Percentiles rank a stretch among this genome's conserved stretches.
Evolutionary conservation across 2,888 invertebrate genomes (phyloP).

Genomic region (Rhogogaster chlorosoma): DNA sequence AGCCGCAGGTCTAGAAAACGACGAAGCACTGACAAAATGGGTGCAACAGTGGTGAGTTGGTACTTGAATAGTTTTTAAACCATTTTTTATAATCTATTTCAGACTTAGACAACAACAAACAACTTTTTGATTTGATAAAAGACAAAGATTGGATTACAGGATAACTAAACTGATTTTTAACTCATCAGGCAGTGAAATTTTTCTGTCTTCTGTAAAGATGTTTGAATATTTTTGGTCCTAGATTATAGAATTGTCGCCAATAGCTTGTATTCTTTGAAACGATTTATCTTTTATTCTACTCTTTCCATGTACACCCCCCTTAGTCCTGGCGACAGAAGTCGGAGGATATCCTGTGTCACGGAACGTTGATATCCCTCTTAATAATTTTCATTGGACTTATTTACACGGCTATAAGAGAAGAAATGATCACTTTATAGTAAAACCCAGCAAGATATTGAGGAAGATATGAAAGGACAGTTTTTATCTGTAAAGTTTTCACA

Average conservation of each 20-base stretch:
- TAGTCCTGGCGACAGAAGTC: slow-evolving; percentile 72
- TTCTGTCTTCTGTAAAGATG: neutral
- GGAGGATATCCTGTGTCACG: slow-evolving; percentile 69
- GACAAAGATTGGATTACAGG: neutral
- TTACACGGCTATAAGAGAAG: slow-evolving; percentile 65
- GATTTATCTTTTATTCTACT: neutral
- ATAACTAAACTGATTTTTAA: neutral
- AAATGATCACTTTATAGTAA: slow-evolving; percentile 55
- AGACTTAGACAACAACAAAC: neutral
- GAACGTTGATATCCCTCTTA: slow-evolving; percentile 70
- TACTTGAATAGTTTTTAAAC: slow-evolving; percentile 59
- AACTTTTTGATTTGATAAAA: neutral
- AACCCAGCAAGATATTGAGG: neutral
- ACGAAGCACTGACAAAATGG: slow-evolving; percentile 82
- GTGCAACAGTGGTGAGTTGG: slow-evolving; percentile 82
- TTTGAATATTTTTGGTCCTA: neutral
- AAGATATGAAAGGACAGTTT: neutral
- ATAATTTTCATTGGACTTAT: slow-evolving; percentile 70
- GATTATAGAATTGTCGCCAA: neutral
- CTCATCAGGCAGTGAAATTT: neutral
- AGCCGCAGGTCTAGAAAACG: slow-evolving; percentile 80
- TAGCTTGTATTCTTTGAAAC: neutral
- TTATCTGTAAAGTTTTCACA: slow-evolving; percentile 1
- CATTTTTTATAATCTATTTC: neutral
- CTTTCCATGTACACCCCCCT: slow-evolving; percentile 62